These are phyloP conservation scores for Micromussa lordhowensis DNA, from an alignment of 92 coral and sea anemone genomes.

Conservation along the genomic window DNA sequence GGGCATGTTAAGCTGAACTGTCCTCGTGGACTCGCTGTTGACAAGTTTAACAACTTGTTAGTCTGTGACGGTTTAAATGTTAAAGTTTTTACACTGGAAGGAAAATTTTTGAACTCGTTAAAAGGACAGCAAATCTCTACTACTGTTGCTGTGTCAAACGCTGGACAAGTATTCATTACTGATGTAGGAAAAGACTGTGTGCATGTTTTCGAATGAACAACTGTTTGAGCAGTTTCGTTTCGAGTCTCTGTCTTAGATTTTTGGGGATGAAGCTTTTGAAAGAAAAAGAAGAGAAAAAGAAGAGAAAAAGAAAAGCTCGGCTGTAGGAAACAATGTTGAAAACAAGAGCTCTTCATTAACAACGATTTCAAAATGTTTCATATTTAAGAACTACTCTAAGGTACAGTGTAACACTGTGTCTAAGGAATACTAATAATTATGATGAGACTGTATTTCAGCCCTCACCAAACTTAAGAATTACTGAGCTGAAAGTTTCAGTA, in stretches of 20 bases:
- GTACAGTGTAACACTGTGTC: too few relatives aligned
- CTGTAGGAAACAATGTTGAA: too few relatives aligned
- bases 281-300: too few relatives aligned
- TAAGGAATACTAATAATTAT: too few relatives aligned
- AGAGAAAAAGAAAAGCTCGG: too few relatives aligned
- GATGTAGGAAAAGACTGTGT: neutral
- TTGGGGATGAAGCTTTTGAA: too few relatives aligned
- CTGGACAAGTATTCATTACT: constrained; percentile 10
- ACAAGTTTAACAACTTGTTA: constrained; percentile 25
- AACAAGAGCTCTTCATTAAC: too few relatives aligned
- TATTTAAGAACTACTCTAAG: too few relatives aligned
- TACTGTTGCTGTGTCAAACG: constrained; percentile 3
- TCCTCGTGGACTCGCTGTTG: constrained; percentile 55
- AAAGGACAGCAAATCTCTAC: neutral
- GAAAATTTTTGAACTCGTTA: neutral
- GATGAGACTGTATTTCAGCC: too few relatives aligned
- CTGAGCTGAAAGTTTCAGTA: too few relatives aligned
- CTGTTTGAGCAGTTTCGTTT: neutral
- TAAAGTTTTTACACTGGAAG: constrained; percentile 22
- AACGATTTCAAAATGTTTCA: too few relatives aligned
- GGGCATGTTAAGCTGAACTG: constrained; percentile 9
- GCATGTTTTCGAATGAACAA: neutral
- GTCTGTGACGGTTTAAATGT: neutral
- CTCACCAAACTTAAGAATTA: too few relatives aligned
- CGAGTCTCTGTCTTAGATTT: neutral